These are phyloP conservation scores for Sinocyclocheilus grahami DNA, from an alignment of 2,113 vertebrate genomes.

Conservation along the genomic window DNA sequence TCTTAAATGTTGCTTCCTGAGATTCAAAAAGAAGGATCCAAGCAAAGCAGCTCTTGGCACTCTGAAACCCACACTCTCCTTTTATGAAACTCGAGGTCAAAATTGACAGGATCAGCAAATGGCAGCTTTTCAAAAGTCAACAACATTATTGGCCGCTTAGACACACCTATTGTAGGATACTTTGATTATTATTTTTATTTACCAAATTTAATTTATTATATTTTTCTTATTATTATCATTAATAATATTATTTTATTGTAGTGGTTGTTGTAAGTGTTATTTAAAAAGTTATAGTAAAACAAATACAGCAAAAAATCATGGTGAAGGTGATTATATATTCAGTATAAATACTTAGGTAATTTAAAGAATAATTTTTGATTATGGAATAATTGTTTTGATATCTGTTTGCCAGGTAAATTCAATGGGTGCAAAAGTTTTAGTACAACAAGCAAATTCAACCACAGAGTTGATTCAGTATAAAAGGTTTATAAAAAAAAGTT, in stretches of 20 bases:
- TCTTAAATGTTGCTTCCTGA: slow-evolving; percentile 7
- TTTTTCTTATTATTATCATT: not conserved
- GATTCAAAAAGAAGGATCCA: not conserved
- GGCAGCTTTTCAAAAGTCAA: not conserved
- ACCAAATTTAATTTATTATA: not conserved
- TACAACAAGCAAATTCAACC: not conserved
- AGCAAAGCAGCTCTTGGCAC: not conserved
- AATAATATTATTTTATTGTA: not conserved
- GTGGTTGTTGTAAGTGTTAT: not conserved
- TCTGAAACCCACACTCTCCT: not conserved
- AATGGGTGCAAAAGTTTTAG: not conserved
- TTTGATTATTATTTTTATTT: not conserved
- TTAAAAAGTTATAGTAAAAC: not conserved
- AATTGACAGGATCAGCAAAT: not conserved
- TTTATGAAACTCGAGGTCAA: not conserved
- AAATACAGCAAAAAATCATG: not conserved
- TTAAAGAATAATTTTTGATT: not conserved
- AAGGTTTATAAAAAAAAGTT: no score
- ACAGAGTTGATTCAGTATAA: no score
- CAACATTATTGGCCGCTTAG: not conserved
- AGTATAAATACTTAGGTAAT: not conserved
- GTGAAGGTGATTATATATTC: not conserved
- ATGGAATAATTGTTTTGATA: not conserved
- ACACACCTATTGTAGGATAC: not conserved
- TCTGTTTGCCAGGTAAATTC: not conserved